phyloP scores from a whole-genome alignment of 2,113 vertebrate species.

The Neofelis nebulosa region DNA sequence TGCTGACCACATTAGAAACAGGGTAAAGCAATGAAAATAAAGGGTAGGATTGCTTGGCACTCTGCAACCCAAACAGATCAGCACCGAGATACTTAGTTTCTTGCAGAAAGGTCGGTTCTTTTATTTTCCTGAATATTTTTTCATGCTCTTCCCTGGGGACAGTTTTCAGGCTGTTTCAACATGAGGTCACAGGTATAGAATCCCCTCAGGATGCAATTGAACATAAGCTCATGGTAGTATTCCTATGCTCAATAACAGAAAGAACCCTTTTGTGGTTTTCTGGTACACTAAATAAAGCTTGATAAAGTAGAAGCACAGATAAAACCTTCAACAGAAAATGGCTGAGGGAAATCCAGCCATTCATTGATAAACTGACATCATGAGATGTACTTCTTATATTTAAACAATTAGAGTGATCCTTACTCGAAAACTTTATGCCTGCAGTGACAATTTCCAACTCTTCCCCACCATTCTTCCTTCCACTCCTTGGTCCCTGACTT shows the following conservation, averaged over 20 bases:
- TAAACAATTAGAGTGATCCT: not conserved
- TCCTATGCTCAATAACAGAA: not conserved
- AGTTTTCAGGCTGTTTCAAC: slow-evolving; percentile 68
- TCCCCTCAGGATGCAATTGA: slow-evolving; percentile 75
- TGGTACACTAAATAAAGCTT: not conserved
- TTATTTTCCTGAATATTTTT: slow-evolving; percentile 46
- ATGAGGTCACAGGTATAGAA: slow-evolving; percentile 54
- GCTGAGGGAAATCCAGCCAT: not conserved
- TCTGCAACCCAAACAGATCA: not conserved
- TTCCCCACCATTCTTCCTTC: not conserved
- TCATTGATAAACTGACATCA: not conserved
- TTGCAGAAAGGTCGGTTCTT: slow-evolving; percentile 32
- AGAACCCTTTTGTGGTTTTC: not conserved
- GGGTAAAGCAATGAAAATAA: slow-evolving; percentile 28
- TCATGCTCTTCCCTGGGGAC: slow-evolving; percentile 60
- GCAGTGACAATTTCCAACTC: not conserved
- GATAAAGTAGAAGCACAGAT: not conserved
- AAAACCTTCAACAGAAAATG: not conserved
- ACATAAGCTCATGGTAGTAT: slow-evolving; percentile 81
- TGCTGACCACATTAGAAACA: not conserved
- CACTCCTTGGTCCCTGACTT: not conserved
- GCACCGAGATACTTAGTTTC: slow-evolving; percentile 60
- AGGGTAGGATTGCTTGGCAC: not conserved
- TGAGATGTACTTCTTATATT: not conserved
- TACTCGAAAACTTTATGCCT: not conserved